These are phyloP conservation scores for Lutraria lutraria DNA, from an alignment of 2,888 invertebrate species.

Conservation along the genomic window DNA sequence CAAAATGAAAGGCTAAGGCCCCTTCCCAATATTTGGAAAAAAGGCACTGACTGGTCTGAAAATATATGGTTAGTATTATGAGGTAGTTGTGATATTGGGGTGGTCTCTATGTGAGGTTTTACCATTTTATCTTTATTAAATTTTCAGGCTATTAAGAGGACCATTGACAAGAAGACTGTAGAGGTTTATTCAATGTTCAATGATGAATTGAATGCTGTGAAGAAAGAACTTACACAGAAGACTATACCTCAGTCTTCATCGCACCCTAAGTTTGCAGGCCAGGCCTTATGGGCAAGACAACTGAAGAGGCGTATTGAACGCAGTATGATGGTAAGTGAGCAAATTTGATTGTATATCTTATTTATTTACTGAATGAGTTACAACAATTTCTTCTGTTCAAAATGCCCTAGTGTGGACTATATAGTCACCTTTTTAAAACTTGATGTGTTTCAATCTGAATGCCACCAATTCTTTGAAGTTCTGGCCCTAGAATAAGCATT, in stretches of 20 bases:
- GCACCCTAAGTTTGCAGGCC: conserved; percentile 92
- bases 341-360: too few species aligned
- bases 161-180: conserved; percentile 89
- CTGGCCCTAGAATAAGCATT: too few species aligned
- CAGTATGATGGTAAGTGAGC: conserved; percentile 83
- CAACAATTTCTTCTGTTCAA: not conserved
- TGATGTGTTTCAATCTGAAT: not conserved
- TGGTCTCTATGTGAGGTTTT: not conserved
- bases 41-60: too few species aligned
- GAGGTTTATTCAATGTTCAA: conserved; percentile 90
- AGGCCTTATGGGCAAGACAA: conserved; percentile 90
- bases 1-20: too few species aligned
- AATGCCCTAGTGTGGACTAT: not conserved
- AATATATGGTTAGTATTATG: too few species aligned
- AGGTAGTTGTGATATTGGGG: not conserved
- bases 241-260: conserved; percentile 88
- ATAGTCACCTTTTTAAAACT: not conserved
- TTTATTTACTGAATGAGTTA: not conserved
- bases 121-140: not conserved
- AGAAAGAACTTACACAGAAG: conserved; percentile 89
- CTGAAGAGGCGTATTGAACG: conserved; percentile 89
- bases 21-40: too few species aligned
- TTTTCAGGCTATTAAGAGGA: conserved; percentile 85
- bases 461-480: too few species aligned
- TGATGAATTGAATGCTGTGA: conserved; percentile 91